These are phyloP conservation scores for Drosophila sp. DNA, from an alignment of 1,140 invertebrate genomes.

Conservation along the genomic window DNA sequence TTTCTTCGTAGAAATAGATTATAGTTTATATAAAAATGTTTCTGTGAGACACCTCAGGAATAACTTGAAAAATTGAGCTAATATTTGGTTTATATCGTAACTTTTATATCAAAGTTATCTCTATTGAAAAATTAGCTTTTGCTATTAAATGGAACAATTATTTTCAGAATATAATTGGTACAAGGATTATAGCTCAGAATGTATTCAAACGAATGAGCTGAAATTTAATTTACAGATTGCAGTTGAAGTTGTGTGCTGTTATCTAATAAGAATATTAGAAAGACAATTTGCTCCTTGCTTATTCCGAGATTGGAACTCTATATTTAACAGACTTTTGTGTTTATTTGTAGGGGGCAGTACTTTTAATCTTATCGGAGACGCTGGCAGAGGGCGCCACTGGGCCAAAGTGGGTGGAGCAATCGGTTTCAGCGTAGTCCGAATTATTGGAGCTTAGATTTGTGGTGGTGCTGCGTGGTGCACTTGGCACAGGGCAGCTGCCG, in stretches of 20 bases:
- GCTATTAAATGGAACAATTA: no score
- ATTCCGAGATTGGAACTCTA: neutral
- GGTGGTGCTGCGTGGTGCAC: slow-evolving; percentile 52
- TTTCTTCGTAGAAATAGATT: no score
- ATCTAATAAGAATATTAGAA: neutral
- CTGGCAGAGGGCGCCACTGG: slow-evolving; percentile 67
- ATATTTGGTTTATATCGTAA: no score
- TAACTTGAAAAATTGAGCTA: no score
- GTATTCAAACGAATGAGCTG: no score
- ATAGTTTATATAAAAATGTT: neutral
- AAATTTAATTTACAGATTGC: no score
- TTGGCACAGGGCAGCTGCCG: slow-evolving; percentile 39
- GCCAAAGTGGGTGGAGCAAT: slow-evolving; percentile 67
- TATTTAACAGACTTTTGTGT: neutral
- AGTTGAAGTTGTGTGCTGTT: no score
- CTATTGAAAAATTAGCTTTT: no score
- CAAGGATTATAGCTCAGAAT: no score
- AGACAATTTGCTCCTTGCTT: neutral
- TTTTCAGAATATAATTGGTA: no score
- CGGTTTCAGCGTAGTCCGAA: slow-evolving; percentile 84
- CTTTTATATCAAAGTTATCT: no score
- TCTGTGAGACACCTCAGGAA: no score
- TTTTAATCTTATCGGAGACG: slow-evolving; percentile 82
- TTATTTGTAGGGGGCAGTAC: slow-evolving; percentile 45
- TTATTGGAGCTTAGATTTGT: slow-evolving; percentile 56